Conservation (phyloP, 2,113 vertebrate species). For the Tetrax tetrax region DNA sequence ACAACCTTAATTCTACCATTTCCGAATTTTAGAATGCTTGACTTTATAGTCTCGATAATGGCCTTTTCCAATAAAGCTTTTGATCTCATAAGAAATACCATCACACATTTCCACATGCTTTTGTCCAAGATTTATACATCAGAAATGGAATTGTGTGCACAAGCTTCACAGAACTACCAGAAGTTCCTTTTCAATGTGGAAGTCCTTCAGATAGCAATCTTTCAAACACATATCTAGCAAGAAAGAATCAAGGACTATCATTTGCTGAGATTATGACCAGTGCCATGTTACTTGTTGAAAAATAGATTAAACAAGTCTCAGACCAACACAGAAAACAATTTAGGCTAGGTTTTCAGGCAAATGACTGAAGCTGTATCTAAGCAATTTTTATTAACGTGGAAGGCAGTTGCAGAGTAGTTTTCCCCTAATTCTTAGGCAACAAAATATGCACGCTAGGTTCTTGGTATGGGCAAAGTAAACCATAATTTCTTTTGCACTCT, state of each 20-base stretch:
- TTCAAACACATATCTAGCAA: constrained; percentile 9
- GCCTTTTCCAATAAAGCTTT: constrained; percentile 35
- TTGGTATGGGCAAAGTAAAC: background rate
- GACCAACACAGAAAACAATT: constrained; percentile 15
- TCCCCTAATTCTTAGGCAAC: background rate
- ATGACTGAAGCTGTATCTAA: background rate
- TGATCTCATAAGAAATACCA: constrained; percentile 25
- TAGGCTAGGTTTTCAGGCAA: constrained; percentile 13
- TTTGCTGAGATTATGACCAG: background rate
- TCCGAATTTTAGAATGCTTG: constrained; percentile 44
- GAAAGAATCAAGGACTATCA: constrained; percentile 11
- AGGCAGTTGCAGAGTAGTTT: background rate
- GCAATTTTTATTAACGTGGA: background rate
- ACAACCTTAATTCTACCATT: constrained; percentile 37
- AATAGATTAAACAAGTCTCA: constrained; percentile 11
- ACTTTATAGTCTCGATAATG: constrained; percentile 36
- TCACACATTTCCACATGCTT: background rate
- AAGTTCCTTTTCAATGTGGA: background rate
- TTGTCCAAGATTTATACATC: constrained; percentile 2
- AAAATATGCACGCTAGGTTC: background rate
- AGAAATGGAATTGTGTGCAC: background rate
- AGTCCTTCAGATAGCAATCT: constrained; percentile 8
- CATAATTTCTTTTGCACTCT: background rate
- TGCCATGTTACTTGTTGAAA: constrained; percentile 10
- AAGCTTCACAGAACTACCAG: background rate